Evolutionary conservation across 1,140 invertebrate species (phyloP), one percentile per base, ranked within the genome.

Genomic region (Sinella curviseta): DNA sequence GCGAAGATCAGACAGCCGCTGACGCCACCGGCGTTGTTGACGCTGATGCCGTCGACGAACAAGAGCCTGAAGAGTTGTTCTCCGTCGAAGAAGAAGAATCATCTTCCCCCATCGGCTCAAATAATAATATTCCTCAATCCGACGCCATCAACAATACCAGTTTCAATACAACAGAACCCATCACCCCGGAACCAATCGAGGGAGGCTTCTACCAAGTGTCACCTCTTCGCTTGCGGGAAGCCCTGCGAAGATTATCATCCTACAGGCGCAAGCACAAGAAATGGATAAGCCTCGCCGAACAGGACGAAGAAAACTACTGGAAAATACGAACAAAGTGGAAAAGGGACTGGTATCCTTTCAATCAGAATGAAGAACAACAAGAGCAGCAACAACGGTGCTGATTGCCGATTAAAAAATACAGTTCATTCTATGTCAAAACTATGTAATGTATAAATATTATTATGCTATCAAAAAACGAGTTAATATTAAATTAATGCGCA

Each of bases 271-370:
- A 70, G n/a, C 80, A 79, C 31, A 55, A 60, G 36, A 80, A 81
- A 20, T 77, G 65, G 77, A 73, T 73, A 30, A 70, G 78, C 30
- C 20, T 67, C 0, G 74, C 65, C 28, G 39, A 78, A 26, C 17
- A 48, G 0, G 70, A 80, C 26, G 77, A 77, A 28, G 81, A 82
- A 16, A 76, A 77, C n/a, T 33, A 33, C 2, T 84, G 83, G 83
- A 81, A 33, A 16, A 81, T 82, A 70, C 35, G 81, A 31, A 78
- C 75, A 28, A 84, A 84, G 36, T 84, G 83, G 83, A 80, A 67
- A 57, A 16, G 2, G 2, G 75, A 80, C 2, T 84, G 83, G 83
- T 84, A 84, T 70, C 78, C 82, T 1, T 48, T 14, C 8, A 24
- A 60, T 60, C 8, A 60, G 24, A n/a, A n/a, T n/a, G n/a, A n/a